Evolutionary conservation across 2,113 vertebrate species (phyloP), one percentile per base, ranked within the genome.

Genomic region (Mus pahari): DNA sequence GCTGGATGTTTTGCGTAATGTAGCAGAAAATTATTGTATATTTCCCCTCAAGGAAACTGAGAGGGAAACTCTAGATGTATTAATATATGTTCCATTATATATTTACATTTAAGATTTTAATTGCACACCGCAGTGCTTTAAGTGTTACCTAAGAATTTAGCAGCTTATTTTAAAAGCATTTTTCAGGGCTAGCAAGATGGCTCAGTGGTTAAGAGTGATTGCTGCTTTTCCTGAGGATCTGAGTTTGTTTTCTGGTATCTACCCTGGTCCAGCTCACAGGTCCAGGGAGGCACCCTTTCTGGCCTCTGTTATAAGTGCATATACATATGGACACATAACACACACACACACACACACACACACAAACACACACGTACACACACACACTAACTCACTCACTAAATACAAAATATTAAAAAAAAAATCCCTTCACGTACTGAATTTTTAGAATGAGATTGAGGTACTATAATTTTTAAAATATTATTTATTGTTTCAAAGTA

Each of bases 31-130:
- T 71, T n/a, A 36, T 0, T 90, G 42, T 94, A 45, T 60, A 79
- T 31, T 70, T 87, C 77, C 71, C 42, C 24, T 88, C 70, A 86
- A 78, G 16, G 11, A 11, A 77, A 19, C n/a, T 84, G 39, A 96
- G 48, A n/a, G 53, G 36, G 87, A 86, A 50, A 24, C 75, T 68
- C 78, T 39, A 88, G 50, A 24, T 90, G 3, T 36, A 78, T 66
- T 50, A 39, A 60, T 42, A 50, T 62, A 36, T n/a, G n/a, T 50
- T 62, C 88, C 6, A 62, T 58, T 68, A 83, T 87, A 50, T 50
- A 78, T 42, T 90, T 50, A 39, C 75, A 74, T 75, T 94, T 96
- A 77, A 75, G 68, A 50, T 50, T 19, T 55, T 55, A 90, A n/a
- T 33, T 86, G n/a, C n/a, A 58, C 22, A 36, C 45, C 92, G 20